Base-by-base conservation (phyloP, 2,113 vertebrate genomes). In the Agelaius tricolor region DNA sequence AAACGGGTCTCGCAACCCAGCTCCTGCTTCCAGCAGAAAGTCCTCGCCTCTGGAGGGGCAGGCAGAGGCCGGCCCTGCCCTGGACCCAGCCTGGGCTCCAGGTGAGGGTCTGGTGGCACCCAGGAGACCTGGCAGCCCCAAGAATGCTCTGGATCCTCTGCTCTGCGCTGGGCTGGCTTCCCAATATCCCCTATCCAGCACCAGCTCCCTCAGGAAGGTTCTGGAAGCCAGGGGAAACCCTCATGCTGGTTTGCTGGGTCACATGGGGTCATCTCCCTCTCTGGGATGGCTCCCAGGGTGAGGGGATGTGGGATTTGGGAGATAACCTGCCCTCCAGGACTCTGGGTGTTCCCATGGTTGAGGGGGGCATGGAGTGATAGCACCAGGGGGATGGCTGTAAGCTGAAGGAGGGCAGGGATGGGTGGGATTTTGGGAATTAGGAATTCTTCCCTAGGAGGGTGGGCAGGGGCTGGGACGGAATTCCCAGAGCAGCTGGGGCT, bases 161-260 rank as follows among this genome's bases (percentile, higher is more conserved):
- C 37, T 79, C 27, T 0, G 2, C 24, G 17, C 1, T 0, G 1
- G 27, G 23, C 55, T 54, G 59, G 9, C 31, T 66, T n/a, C 28
- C 51, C 2, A 3, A 7, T 2, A 12, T 47, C 23, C 22, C 41
- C 10, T 6, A 1, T 15, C 73, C 3, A 1, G 33, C 15, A 35
- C 24, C 37, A 27, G 16, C 51, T 78, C 55, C 35, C 21, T 44
- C 58, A 14, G 62, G 43, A 76, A 76, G 26, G 26, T 4, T 4
- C n/a, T 85, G 57, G 71, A 35, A 82, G 26, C 16, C 5, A 2
- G 55, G 47, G 35, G 1, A 9, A 59, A 15, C 68, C 54, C 77
- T 63, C 1, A 0, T 13, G 52, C 21, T 30, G 26, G 3, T 84
- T 59, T 3, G 0, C n/a, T 7, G 9, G 43, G 46, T 13, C 31